phyloP scores from a whole-genome alignment of 1,140 invertebrate genomes.

The Melipona quadrifasciata region DNA sequence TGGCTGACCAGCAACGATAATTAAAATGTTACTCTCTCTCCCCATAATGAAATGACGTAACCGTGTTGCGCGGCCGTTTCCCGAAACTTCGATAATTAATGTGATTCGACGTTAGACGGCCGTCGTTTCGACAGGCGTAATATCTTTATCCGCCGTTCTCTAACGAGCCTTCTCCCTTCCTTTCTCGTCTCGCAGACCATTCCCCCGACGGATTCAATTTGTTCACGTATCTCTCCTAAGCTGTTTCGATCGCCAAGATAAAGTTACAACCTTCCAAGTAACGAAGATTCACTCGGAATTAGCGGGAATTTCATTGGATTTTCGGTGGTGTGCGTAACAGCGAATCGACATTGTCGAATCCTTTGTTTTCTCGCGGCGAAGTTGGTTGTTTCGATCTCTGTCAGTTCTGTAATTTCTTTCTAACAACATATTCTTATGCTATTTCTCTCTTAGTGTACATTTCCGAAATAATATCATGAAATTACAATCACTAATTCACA shows the following conservation, averaged over 20 bases:
- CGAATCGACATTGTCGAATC: constrained; percentile 24
- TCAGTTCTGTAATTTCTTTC: neutral
- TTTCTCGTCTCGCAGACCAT: neutral
- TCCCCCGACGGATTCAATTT: constrained; percentile 8
- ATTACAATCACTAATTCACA: no score
- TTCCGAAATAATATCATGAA: no score
- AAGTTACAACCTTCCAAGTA: neutral
- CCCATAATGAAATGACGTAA: constrained; percentile 12
- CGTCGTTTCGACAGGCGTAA: constrained; percentile 33
- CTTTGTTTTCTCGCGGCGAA: constrained; percentile 5
- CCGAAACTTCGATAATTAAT: constrained; percentile 41
- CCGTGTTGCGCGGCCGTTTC: neutral
- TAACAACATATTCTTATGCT: no score
- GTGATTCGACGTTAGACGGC: neutral
- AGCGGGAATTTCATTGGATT: neutral
- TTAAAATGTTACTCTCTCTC: constrained; percentile 30
- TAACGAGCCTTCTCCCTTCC: no score
- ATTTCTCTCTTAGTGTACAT: no score
- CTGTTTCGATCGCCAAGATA: neutral
- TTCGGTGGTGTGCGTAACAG: constrained; percentile 1
- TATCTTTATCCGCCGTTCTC: neutral
- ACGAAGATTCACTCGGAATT: neutral
- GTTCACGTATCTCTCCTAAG: neutral
- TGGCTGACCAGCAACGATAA: neutral
- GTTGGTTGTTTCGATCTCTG: neutral